Percentiles rank a stretch among this genome's conserved stretches.
phyloP scores from a whole-genome alignment of 2,113 vertebrate genomes.

The Leucopsar rothschildi region DNA sequence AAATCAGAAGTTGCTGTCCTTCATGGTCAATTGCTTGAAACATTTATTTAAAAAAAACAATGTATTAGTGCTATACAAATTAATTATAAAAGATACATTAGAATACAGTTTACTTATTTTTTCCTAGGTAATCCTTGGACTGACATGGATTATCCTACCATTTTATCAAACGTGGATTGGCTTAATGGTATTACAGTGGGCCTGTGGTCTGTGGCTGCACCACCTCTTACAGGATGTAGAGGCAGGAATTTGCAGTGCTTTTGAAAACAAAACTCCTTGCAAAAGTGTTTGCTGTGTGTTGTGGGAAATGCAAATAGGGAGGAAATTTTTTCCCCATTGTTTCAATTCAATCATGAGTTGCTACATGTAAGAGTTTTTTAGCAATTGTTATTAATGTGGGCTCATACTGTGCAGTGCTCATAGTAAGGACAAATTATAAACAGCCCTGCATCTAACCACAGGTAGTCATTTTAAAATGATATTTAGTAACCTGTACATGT shows the following conservation, averaged over 20 bases:
- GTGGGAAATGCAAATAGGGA: neutral
- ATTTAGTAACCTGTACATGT: neutral
- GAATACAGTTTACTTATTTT: neutral
- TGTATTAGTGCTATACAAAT: neutral
- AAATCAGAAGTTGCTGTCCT: neutral
- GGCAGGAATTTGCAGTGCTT: neutral
- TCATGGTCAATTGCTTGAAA: neutral
- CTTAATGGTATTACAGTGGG: neutral
- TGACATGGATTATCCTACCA: neutral
- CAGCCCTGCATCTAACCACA: neutral
- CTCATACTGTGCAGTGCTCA: neutral
- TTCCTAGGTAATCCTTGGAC: neutral
- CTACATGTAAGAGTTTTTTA: neutral
- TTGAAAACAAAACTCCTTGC: neutral
- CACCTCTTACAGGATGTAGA: neutral
- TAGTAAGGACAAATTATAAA: neutral
- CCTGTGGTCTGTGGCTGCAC: neutral
- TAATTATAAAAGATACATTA: neutral
- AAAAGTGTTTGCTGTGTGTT: neutral
- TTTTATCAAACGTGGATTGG: neutral
- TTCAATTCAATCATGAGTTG: rapidly evolving
- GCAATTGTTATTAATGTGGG: neutral
- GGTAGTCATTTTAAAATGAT: neutral
- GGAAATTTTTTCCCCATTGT: rapidly evolving
- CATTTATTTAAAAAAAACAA: neutral